Percentiles rank a stretch among this genome's conserved stretches.
Conservation (phyloP, 30 jellyfish, hydroid and myxozoan species). For the Aurelia sp. region DNA sequence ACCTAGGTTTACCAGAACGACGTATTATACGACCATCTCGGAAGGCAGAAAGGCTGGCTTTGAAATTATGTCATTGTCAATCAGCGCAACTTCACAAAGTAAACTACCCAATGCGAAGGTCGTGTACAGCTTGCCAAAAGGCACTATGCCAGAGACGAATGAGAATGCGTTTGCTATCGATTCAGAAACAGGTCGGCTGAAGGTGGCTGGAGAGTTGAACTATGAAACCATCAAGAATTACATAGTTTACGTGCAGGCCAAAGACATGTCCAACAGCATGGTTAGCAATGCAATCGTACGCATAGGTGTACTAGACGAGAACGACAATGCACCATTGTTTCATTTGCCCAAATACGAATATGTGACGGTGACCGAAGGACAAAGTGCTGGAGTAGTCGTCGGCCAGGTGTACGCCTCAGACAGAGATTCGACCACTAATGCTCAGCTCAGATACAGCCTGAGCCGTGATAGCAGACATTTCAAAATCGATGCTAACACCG, state of each 20-base stretch:
- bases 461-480: slow-evolving; percentile 42
- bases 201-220: slow-evolving; percentile 84
- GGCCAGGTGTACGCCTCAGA: slow-evolving; percentile 96
- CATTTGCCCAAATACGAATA: slow-evolving; percentile 83
- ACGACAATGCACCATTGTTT: slow-evolving; percentile 92
- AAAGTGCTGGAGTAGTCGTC: slow-evolving; percentile 69
- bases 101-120: slow-evolving; percentile 38
- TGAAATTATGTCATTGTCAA: slow-evolving; percentile 36
- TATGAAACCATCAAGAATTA: slow-evolving; percentile 80
- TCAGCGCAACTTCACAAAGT: slow-evolving; percentile 72
- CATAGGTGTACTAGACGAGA: slow-evolving; percentile 76
- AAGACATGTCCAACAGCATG: slow-evolving; percentile 81
- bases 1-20: slow-evolving; percentile 69
- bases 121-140: slow-evolving; percentile 87
- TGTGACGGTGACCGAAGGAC: slow-evolving; percentile 89
- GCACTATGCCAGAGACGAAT: slow-evolving; percentile 82
- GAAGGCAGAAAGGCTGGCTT: slow-evolving; percentile 84
- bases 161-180: slow-evolving; percentile 79
- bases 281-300: slow-evolving; percentile 78
- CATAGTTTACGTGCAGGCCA: slow-evolving; percentile 88
- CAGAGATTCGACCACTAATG: slow-evolving; percentile 82
- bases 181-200: slow-evolving; percentile 78
- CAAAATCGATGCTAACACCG: slow-evolving; percentile 74
- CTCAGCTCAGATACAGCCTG: slow-evolving; percentile 60
- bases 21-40: slow-evolving; percentile 43